Base-by-base conservation (phyloP, 2,888 invertebrate genomes). In the Salticus scenicus region DNA sequence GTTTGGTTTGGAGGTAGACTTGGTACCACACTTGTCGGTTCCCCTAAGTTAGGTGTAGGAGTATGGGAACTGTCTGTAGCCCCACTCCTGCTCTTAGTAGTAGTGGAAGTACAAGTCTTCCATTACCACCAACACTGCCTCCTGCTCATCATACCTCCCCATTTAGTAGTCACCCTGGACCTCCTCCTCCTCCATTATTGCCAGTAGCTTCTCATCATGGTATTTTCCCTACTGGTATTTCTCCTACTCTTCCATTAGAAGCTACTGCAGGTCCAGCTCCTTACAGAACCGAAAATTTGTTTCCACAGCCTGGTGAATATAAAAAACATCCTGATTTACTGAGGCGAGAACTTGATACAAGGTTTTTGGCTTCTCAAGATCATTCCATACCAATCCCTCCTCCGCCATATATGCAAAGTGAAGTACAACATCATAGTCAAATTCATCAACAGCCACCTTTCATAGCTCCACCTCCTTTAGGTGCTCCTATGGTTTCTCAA, bases 281-380 rank as follows among this genome's bases (percentile, higher is more conserved):
- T 12, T 89, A 89, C 74, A 84, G 87, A 8, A 86, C 88, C 8
- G 89, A 89, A 63, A 87, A 86, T 8, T 80, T 89, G 20, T 88
- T 89, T 64, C 87, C 87, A 31, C 82, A 82, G 57, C 88, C 88
- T 71, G 88, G 85, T 87, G 87, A 88, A 87, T 88, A 80, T 73
- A 86, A 80, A 28, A 84, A 84, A 73, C 83, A 88, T 89, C 89
- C 90, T 87, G 97, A 97, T 91, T 93, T 97, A 90, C 93, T 97
- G 88, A 94, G 97, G 83, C 94, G 97, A 90, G 97, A 97, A 92
- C 92, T 97, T 90, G 97, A 97, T 93, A 96, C 94, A 90, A 94
- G 97, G 90, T 97, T 97, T 92, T 93, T 97, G 90, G 96, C 97
- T 89, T 95, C 96, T 74, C 91, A 91, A 83, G 91, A 91, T 87